These are phyloP conservation scores for Eutolmus rufibarbis DNA, from an alignment of 2,888 invertebrate genomes.

Conservation along the genomic window DNA sequence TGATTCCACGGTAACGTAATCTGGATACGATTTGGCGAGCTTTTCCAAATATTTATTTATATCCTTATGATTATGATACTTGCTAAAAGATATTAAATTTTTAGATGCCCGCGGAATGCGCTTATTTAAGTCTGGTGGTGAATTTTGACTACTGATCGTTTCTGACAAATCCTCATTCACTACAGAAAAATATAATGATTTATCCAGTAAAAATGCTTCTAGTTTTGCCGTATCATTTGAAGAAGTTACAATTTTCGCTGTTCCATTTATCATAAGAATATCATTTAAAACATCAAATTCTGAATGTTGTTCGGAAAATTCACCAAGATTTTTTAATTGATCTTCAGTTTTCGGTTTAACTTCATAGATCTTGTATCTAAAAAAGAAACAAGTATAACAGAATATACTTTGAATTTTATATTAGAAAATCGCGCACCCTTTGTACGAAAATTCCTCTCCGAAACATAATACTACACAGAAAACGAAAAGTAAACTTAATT, in stretches of 20 bases:
- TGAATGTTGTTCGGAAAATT: neutral
- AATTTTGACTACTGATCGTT: neutral
- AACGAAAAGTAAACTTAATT: neutral
- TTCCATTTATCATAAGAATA: neutral
- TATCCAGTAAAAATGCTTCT: neutral
- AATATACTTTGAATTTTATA: neutral
- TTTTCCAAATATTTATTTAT: constrained; percentile 65
- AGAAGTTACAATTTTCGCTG: neutral
- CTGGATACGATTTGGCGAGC: constrained; percentile 63
- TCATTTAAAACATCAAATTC: neutral
- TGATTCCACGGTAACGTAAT: constrained; percentile 65
- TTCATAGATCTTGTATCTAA: constrained; percentile 4
- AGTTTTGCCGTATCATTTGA: neutral
- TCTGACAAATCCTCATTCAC: neutral
- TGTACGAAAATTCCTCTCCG: neutral
- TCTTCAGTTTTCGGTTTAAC: neutral
- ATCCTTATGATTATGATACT: constrained; percentile 53
- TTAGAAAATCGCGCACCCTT: neutral
- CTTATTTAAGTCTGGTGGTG: neutral
- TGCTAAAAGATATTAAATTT: neutral
- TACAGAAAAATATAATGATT: neutral
- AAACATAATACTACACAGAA: neutral
- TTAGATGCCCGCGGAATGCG: neutral
- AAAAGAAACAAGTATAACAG: neutral
- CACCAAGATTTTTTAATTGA: neutral